phyloP scores from a whole-genome alignment of 92 coral and sea anemone species.

The Pocillopora grandis region DNA sequence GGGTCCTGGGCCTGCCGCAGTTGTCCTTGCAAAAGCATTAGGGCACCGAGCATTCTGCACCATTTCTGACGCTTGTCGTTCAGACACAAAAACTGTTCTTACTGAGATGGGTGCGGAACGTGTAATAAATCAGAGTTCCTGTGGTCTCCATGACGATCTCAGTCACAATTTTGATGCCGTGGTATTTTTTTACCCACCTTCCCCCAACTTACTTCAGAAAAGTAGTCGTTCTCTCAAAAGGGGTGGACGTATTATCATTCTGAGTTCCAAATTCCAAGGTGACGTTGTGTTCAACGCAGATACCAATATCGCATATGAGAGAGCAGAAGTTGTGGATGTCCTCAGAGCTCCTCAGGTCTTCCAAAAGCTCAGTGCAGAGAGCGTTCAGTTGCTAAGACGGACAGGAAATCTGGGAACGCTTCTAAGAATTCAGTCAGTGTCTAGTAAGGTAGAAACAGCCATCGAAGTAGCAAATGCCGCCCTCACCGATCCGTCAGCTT shows the following conservation, averaged over 20 bases:
- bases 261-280: slow-evolving; percentile 10
- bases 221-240: slow-evolving; percentile 13
- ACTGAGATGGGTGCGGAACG: slow-evolving; percentile 33
- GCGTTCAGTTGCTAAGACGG: slow-evolving; percentile 26
- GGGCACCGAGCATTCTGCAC: slow-evolving; percentile 59
- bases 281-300: slow-evolving; percentile 23
- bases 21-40: slow-evolving; percentile 44
- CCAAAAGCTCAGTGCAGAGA: slow-evolving; percentile 26
- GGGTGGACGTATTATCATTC: slow-evolving; percentile 32
- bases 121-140: slow-evolving; percentile 23
- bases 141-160: neutral
- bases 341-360: slow-evolving; percentile 11
- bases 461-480: neutral
- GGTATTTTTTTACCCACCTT: slow-evolving; percentile 35
- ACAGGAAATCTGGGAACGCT: slow-evolving; percentile 36
- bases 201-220: slow-evolving; percentile 8
- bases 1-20: slow-evolving; percentile 61
- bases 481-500: neutral
- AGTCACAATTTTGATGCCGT: slow-evolving; percentile 30
- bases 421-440: neutral
- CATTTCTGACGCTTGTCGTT: slow-evolving; percentile 10
- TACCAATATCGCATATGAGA: slow-evolving; percentile 14
- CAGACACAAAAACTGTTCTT: slow-evolving; percentile 16
- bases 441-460: neutral
- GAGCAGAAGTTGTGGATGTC: slow-evolving; percentile 22